Base-by-base conservation (phyloP, 2,888 invertebrate species). In the Hemithea aestivaria region DNA sequence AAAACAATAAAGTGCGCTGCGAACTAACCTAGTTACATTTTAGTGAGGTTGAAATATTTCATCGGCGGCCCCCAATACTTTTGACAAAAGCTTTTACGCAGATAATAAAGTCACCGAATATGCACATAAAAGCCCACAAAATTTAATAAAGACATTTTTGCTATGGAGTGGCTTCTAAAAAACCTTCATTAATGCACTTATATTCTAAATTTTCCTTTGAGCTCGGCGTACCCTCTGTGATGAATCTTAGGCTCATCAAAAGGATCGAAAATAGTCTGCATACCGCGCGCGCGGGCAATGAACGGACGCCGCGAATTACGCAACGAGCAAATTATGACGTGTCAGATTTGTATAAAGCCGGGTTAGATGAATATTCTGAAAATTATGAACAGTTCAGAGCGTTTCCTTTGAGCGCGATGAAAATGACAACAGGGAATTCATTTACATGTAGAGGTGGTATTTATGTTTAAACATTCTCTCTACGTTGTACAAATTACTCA, bases 181-280 rank as follows among this genome's bases (percentile, higher is more conserved):
- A 75, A 75, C 73, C 70, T 82, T 80, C 78, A 85, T 80, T 82
- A 82, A 84, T 85, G 80, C 81, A 84, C 82, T 83, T 83, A 82
- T 73, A 79, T 82, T 81, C 81, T 73, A 77, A 81, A 83, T 79
- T 76, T 78, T 78, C 80, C 79, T 82, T 85, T 85, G 82, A 80
- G 70, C 69, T 62, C 52, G 58, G 57, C 56, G 66, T 69, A 53
- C 78, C 75, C 80, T 67, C 73, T 29, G 67, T 81, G 79, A 85
- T 84, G 84, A 84, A 85, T 84, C 82, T 83, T 77, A 75, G 69
- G 70, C 66, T 78, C 77, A 74, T 83, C 79, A 81, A 81, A 83
- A 80, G 81, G 77, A 70, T 71, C 76, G 66, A 55, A 69, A 74
- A 82, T 83, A 66, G 69, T 74, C 60, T 56, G 69, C 72, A 85